Base-by-base conservation (phyloP, 2,888 invertebrate genomes). In the Cataglyphis albicans region DNA sequence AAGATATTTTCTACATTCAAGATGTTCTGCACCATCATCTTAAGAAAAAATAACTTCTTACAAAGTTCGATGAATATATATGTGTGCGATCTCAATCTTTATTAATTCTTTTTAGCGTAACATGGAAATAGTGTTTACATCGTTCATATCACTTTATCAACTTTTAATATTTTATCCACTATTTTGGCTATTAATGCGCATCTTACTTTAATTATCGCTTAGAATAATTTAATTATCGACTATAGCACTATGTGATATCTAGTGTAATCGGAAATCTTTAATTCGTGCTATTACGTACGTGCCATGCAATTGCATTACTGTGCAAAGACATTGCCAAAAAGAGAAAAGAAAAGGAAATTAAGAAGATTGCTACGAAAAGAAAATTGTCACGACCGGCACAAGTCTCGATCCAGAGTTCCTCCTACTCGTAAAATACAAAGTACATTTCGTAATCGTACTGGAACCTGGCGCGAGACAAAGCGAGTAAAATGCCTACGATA, bases 291-390 rank as follows among this genome's bases (percentile, higher is more conserved):
- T 59, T 80, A 41, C 18, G 72, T 59, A 57, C 78, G 74, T 82
- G 63, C 76, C 88, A 89, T 88, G 88, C 88, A 74, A 70, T 59
- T 75, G 25, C n/a, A 74, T 87, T 73, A 76, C 61, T 85, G 84
- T 89, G 89, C 82, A 64, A 44, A 55, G 32, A 78, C 63, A 78
- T 80, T 48, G 70, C 52, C 55, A 35, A 44, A 44, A 48, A 61
- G n/a, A 57, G 57, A 52, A 61, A 65, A 21, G 29, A 61, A 65
- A 21, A 21, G 4, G 21, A 32, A 32, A 25, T n/a, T 52, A n/a
- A 3, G 18, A 32, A 61, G n/a, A 74, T 29, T 32, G 35, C 74
- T 74, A 75, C 52, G 25, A 65, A 48, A 61, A 61, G 48, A n/a
- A 64, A 81, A 64, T 80, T 57, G 41, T n/a, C 35, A 72, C 59